Evolutionary conservation across 2,888 invertebrate genomes (phyloP), one percentile per base, ranked within the genome.

Genomic region (Magallana nippona): DNA sequence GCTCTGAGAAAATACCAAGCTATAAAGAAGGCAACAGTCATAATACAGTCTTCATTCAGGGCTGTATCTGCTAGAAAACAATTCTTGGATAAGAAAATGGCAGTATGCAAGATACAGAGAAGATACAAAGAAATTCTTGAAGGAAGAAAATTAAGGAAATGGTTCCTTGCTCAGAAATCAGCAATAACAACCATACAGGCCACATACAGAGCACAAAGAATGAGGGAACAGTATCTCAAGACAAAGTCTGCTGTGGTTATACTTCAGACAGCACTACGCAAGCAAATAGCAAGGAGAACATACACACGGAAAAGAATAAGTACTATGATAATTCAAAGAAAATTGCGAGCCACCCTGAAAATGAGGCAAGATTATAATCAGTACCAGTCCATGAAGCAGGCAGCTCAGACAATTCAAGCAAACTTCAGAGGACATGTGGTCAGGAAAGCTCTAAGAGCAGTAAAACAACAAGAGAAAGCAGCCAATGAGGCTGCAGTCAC

Each of bases 41-140:
- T 71, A 17, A 57, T 86, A n/a, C 86, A 87, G 83, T 62, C 91
- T 91, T 82, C 62, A 88, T 11, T 62, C 32, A 60, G 81, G 55
- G 81, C 44, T 10, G 19, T 8, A 11, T 44, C 60, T 60, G 58
- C 57, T 10, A 81, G 55, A 32, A 81, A 81, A 55, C 44, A 19
- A 10, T 81, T 15, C 13, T 55, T 44, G 11, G 13, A 44, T 8
- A 62, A 62, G 32, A 62, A n/a, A 19, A 63, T 11, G 55, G 81
- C 81, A 55, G 19, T 19, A 15, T 0, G 15, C 8, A 19, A n/a
- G 17, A 15, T 81, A 22, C 81, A 81, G 63, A 10, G 17, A 44
- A 60, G 62, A 44, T n/a, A 17, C 44, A 60, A 27, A 63, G 62
- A 44, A 10, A 60, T 55, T 44, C 13, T 81, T 1, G 19, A 19